Base-by-base conservation (phyloP, 1,140 invertebrate genomes). In the Neocloeon triangulifer region DNA sequence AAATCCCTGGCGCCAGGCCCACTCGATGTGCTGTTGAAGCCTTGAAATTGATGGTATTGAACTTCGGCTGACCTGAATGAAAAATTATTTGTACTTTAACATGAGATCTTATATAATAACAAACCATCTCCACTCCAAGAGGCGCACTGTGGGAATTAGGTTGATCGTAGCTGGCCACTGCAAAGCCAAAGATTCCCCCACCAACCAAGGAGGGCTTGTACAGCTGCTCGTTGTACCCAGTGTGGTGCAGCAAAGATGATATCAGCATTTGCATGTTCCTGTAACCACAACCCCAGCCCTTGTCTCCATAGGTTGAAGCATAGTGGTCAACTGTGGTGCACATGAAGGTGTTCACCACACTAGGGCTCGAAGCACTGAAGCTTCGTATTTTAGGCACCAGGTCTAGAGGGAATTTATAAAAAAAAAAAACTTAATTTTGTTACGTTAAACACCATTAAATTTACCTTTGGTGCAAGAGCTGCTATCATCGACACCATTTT, bases 221-320 rank as follows among this genome's bases (percentile, higher is more conserved):
- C 20, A 76, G 61, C 37, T 66, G 58, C 37, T 69, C 64, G 41
- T 70, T 71, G 48, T 76, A 85, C 22, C 64, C 65, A 16, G 51
- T 35, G 33, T 55, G 39, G 62, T 71, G 45, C 13, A 78, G 57
- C 12, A 89, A 56, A 13, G 75, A 75, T 5, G 80, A 85, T 14
- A 89, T 60, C 42, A 88, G 53, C 81, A 88, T 88, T 51, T 88
- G 84, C 52, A 80, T 73, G 51, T 89, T 88, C 43, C 82, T 46
- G 41, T 80, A 82, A 1, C 84, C 84, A 55, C 84, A 88, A 2
- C 82, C 84, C 80, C 80, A 89, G 5, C 81, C 81, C 43, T 69
- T 62, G 51, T 88, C 82, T 7, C 81, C 81, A 47, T 80, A 85
- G 0, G 76, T 81, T 13, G 73, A 76, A 5, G 71, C 74, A 52